These are phyloP conservation scores for Tachyglossus aculeatus DNA, from an alignment of 2,797 vertebrate genomes.

Conservation along the genomic window DNA sequence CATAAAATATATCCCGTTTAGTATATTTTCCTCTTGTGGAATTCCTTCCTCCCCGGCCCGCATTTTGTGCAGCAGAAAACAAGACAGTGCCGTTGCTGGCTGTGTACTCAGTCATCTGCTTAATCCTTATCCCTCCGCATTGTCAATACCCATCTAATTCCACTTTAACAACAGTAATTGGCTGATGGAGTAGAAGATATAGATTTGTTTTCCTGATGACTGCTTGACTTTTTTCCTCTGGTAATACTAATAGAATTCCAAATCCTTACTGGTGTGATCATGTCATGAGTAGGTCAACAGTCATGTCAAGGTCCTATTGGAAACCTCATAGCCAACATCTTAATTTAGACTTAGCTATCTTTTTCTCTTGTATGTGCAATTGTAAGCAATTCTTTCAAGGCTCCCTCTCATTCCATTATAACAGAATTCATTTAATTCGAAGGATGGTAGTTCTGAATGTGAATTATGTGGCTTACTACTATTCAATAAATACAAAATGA, in stretches of 20 bases:
- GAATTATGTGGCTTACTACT: slow-evolving; percentile 69
- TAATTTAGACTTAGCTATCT: slow-evolving; percentile 95
- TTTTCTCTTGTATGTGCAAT: slow-evolving; percentile 79
- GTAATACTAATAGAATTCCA: slow-evolving; percentile 99
- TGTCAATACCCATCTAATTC: slow-evolving; percentile 99
- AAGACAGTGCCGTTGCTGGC: slow-evolving; percentile 26
- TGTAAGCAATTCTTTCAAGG: slow-evolving; percentile 80
- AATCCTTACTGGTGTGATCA: slow-evolving; percentile 93
- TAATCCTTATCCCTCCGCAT: slow-evolving; percentile 86
- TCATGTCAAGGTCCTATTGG: slow-evolving; percentile 99
- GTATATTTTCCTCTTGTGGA: slow-evolving; percentile 21
- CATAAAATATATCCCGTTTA: slow-evolving; percentile 25
- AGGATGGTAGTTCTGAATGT: slow-evolving; percentile 74
- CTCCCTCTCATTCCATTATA: slow-evolving; percentile 78
- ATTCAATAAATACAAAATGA: slow-evolving; percentile 58
- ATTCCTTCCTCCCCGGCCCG: slow-evolving; percentile 30
- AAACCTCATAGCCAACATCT: slow-evolving; percentile 97
- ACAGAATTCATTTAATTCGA: slow-evolving; percentile 78
- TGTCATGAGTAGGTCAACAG: slow-evolving; percentile 98
- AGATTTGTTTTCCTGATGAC: slow-evolving; percentile 99
- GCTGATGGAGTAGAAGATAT: slow-evolving; percentile 99
- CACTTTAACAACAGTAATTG: slow-evolving; percentile 99
- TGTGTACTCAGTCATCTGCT: slow-evolving; percentile 80
- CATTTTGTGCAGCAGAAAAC: slow-evolving; percentile 33
- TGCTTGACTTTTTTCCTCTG: slow-evolving; percentile 96